Evolutionary conservation across 2,797 vertebrate species (phyloP), one percentile per base, ranked within the genome.

Genomic region (Molossus alvarezi): DNA sequence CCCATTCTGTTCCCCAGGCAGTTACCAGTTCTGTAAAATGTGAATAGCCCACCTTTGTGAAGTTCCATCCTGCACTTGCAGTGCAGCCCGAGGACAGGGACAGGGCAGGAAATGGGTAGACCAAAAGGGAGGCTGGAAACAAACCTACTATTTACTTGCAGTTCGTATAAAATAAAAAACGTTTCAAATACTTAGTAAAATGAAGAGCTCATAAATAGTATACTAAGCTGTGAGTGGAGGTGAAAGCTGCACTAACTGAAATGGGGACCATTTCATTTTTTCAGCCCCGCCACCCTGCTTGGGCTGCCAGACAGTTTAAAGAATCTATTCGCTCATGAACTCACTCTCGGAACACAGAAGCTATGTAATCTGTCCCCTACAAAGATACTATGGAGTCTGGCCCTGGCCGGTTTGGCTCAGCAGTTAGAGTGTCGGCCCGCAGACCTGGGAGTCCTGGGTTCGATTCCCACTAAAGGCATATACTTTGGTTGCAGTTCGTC

Each of bases 111-210:
- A 29, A 21, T 73, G 48, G 29, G 90, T 62, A n/a, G 85, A 73
- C 80, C 67, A 48, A 58, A 95, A 75, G n/a, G 18, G 29, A 71
- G 23, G 27, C 64, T 84, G 48, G 41, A 92, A 92, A n/a, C 25
- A 92, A 92, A 62, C 72, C 14, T 29, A 71, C 1, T 90, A 45
- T 80, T 91, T 77, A 65, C 57, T 81, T 93, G 65, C 88, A 89
- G 62, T 86, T 81, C 72, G 4, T 60, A 10, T 77, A 18, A 90
- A 96, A 96, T 95, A 96, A 96, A 97, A 95, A 79, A 13, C 48
- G 72, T 76, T 94, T 95, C 27, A 77, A 69, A 90, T 57, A 60
- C 11, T 85, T 75, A 33, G 45, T 71, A 77, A 86, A 84, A 87
- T 3, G 25, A 75, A 86, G 33, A 82, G 45, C 48, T 60, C 29